These are phyloP conservation scores for Rafetus swinhoei DNA, from an alignment of 2,113 vertebrate species.

Conservation along the genomic window DNA sequence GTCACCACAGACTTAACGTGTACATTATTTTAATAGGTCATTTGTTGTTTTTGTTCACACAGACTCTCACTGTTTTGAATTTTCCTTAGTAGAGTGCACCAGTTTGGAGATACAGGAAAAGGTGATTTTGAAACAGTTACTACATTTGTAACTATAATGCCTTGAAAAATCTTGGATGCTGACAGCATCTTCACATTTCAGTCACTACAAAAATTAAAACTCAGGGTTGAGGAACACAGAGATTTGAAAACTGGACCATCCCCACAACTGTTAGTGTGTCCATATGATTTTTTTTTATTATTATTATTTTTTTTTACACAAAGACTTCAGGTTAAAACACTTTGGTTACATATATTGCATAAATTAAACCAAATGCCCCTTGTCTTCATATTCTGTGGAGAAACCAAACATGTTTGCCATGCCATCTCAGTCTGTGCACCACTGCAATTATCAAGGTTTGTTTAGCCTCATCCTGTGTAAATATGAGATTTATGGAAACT, in stretches of 20 bases:
- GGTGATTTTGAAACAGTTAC: background rate
- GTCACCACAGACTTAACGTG: too few relatives aligned
- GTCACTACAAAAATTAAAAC: background rate
- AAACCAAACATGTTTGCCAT: background rate
- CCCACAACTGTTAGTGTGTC: background rate
- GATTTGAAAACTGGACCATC: background rate
- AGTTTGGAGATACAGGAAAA: background rate
- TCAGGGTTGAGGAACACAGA: background rate
- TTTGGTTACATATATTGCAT: background rate
- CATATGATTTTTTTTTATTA: too few relatives aligned
- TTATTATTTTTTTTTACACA: background rate
- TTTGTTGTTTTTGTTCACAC: background rate
- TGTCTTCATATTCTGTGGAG: background rate
- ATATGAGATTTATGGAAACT: slow-evolving; percentile 24
- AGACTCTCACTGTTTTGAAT: background rate
- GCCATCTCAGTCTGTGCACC: background rate
- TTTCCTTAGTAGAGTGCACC: background rate
- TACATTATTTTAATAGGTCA: too few relatives aligned
- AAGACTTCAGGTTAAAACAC: background rate
- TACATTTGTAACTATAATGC: background rate
- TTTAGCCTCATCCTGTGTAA: background rate
- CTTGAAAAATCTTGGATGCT: background rate
- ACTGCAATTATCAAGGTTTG: background rate
- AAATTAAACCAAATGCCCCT: background rate
- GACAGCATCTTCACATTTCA: background rate